Evolutionary conservation across 2,888 invertebrate genomes (phyloP).

Genomic region (Boloria selene): DNA sequence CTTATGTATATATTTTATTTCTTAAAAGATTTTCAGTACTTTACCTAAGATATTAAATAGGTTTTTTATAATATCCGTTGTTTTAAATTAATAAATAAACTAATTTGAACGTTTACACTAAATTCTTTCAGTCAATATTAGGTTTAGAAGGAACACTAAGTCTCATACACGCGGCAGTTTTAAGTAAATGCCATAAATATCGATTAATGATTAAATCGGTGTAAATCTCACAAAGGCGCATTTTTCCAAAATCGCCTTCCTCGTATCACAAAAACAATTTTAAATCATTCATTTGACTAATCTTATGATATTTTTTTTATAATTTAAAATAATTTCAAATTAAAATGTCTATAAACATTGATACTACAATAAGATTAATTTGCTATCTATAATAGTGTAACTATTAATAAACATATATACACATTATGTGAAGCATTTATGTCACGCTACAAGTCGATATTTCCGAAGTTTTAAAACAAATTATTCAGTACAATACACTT

Average conservation of each 20-base stretch:
- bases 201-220: slow-evolving; percentile 15
- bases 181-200: slow-evolving; percentile 36
- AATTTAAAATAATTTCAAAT: slow-evolving; percentile 24
- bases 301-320: background rate
- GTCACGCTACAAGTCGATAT: slow-evolving; percentile 22
- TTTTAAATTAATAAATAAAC: too few species aligned
- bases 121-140: slow-evolving; percentile 15
- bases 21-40: too few species aligned
- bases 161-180: slow-evolving; percentile 38
- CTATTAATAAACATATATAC: slow-evolving; percentile 23
- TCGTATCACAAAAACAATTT: slow-evolving; percentile 31
- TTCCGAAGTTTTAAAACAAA: slow-evolving; percentile 15
- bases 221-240: slow-evolving; percentile 27
- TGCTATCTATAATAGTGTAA: slow-evolving; percentile 24
- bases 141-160: slow-evolving; percentile 23
- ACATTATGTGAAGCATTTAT: slow-evolving; percentile 23
- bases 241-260: slow-evolving; percentile 31
- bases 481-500: slow-evolving; percentile 3
- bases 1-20: too few species aligned
- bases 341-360: slow-evolving; percentile 25
- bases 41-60: too few species aligned
- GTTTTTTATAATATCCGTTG: too few species aligned
- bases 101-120: background rate
- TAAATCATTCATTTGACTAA: slow-evolving; percentile 30
- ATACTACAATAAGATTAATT: slow-evolving; percentile 25